Percentiles rank a stretch among this genome's conserved stretches.
Conservation (phyloP, 1,140 invertebrate genomes). For the Conus ventricosus region DNA sequence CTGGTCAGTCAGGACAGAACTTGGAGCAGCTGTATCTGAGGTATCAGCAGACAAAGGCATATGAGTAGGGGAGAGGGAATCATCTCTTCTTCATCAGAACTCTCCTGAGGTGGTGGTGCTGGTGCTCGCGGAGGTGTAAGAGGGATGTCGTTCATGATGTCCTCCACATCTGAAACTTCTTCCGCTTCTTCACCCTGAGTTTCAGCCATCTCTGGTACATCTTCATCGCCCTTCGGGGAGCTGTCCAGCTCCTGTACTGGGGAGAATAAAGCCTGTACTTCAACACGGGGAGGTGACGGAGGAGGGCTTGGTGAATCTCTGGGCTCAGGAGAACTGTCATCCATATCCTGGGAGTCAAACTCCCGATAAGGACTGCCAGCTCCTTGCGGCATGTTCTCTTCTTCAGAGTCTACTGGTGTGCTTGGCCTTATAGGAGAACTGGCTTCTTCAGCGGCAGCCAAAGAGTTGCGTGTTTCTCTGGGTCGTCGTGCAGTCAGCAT, state of each 20-base stretch:
- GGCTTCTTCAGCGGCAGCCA: constrained; percentile 15
- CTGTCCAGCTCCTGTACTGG: not conserved
- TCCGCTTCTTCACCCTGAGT: constrained; percentile 26
- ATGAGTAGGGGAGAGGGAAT: constrained; percentile 42
- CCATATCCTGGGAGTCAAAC: constrained; percentile 41
- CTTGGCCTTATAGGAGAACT: constrained; percentile 12
- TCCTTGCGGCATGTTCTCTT: constrained; percentile 46
- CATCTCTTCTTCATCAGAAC: constrained; percentile 50
- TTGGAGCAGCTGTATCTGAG: constrained; percentile 38
- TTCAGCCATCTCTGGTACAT: constrained; percentile 25
- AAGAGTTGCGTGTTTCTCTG: constrained; percentile 23
- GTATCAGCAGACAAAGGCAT: constrained; percentile 41
- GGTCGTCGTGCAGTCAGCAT: not conserved
- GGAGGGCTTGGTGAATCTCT: constrained; percentile 30
- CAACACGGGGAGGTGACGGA: constrained; percentile 13
- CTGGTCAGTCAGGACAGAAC: constrained; percentile 32
- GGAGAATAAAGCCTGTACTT: constrained; percentile 4
- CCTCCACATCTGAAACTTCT: constrained; percentile 19
- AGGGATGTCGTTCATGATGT: constrained; percentile 51
- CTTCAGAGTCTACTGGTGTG: constrained; percentile 33
- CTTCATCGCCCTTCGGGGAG: constrained; percentile 20
- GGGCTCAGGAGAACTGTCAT: constrained; percentile 34
- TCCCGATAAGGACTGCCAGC: constrained; percentile 46
- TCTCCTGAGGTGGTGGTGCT: constrained; percentile 51
- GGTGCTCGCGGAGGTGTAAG: constrained; percentile 52